phyloP scores from a whole-genome alignment of 2,797 vertebrate genomes.

The Pyrrhura leucotis region DNA sequence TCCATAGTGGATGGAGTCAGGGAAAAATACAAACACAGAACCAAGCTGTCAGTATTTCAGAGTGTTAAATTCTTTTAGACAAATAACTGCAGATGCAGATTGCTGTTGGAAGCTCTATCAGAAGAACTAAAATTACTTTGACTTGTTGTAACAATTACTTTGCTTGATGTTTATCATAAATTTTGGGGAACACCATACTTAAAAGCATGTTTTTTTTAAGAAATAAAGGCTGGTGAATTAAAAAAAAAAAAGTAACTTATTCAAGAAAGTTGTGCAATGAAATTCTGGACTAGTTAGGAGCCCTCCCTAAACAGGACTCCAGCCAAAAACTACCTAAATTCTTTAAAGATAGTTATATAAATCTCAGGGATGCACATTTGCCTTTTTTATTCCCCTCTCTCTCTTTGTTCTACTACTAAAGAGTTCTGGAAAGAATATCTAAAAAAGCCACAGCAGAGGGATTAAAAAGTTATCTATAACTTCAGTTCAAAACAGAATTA shows the following conservation, averaged over 20 bases:
- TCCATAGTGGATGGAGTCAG: neutral
- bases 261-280: neutral
- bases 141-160: fast-evolving
- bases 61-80: neutral
- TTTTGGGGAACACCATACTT: neutral
- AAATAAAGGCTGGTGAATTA: neutral
- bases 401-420: neutral
- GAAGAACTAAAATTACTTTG: neutral
- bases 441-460: neutral
- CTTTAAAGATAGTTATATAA: neutral
- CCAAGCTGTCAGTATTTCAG: neutral
- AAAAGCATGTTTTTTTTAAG: fast-evolving
- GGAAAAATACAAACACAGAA: neutral
- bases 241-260: neutral
- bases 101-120: neutral
- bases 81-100: neutral
- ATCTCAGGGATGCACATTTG: neutral
- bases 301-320: neutral
- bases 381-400: neutral
- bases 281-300: neutral
- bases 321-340: neutral
- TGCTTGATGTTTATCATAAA: fast-evolving
- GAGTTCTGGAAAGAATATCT: neutral
- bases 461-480: neutral
- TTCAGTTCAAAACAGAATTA: neutral